A percentile compares a stretch with the other conserved stretches of the same genome.
Conservation (phyloP, 2,113 vertebrate species). For the Elephas maximus region DNA sequence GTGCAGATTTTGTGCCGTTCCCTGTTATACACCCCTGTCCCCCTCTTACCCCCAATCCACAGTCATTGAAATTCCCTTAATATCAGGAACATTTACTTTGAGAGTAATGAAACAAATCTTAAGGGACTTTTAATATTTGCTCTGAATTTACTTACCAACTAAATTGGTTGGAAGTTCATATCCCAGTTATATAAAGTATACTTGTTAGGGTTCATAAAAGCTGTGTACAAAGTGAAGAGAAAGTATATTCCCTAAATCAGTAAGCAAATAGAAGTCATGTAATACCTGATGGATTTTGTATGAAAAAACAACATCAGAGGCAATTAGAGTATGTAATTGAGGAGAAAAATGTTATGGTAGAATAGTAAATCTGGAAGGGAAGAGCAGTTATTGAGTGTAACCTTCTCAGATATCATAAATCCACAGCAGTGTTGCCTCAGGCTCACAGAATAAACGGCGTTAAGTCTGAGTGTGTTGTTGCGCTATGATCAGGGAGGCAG, state of each 20-base stretch:
- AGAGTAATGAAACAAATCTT: constrained; percentile 34
- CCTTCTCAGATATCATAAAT: not conserved
- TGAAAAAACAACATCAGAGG: constrained; percentile 16
- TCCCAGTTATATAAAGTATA: not conserved
- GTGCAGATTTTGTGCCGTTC: constrained; percentile 20
- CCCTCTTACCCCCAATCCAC: not conserved
- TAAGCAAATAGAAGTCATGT: constrained; percentile 29
- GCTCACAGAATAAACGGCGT: not conserved
- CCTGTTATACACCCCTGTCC: not conserved
- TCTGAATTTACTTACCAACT: constrained; percentile 52
- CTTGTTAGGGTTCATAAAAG: constrained; percentile 54
- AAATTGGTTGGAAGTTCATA: constrained; percentile 15
- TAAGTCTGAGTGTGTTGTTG: not conserved
- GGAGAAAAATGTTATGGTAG: not conserved
- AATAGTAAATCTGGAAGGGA: constrained; percentile 13
- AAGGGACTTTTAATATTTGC: constrained; percentile 12
- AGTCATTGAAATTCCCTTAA: constrained; percentile 45
- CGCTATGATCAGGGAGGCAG: not conserved
- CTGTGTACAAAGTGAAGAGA: not conserved
- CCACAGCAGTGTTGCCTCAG: not conserved
- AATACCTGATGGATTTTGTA: constrained; percentile 13
- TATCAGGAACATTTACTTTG: constrained; percentile 45
- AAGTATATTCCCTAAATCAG: not conserved
- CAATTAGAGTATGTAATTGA: constrained; percentile 17
- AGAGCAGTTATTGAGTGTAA: not conserved